phyloP scores from a whole-genome alignment of 2,113 vertebrate species.

The Spea multiplicata region DNA sequence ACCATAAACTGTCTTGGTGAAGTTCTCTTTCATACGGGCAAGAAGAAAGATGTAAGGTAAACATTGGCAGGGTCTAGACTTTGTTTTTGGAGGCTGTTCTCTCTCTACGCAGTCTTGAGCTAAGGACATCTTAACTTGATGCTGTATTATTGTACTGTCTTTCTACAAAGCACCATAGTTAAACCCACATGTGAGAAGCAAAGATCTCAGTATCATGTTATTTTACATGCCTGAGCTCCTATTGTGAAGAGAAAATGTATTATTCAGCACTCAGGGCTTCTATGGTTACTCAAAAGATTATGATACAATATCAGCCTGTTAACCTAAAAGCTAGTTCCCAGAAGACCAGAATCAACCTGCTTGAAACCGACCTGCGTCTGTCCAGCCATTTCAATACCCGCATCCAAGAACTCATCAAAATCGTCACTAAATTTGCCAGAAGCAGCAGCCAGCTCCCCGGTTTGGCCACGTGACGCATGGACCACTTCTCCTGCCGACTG shows the following conservation, averaged over 20 bases:
- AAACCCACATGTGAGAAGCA: background rate
- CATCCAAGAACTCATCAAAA: constrained; percentile 97
- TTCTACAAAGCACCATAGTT: background rate
- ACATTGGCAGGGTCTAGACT: background rate
- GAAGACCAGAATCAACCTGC: too few species aligned
- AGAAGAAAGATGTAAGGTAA: background rate
- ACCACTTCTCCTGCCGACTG: constrained; percentile 97
- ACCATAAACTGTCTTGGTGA: background rate
- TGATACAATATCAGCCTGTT: background rate
- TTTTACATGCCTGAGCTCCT: background rate
- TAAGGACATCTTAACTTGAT: background rate
- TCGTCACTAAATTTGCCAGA: constrained; percentile 97
- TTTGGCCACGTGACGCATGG: constrained; percentile 89
- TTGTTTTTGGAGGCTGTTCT: background rate
- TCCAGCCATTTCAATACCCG: constrained; percentile 97
- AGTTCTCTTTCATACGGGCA: background rate
- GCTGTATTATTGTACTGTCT: too few species aligned
- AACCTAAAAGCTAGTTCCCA: background rate
- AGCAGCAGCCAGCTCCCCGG: constrained; percentile 87
- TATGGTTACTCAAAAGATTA: background rate
- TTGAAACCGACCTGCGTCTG: constrained; percentile 86
- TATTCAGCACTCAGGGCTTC: background rate
- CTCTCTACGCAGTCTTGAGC: background rate
- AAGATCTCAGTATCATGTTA: background rate
- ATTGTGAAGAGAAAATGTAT: constrained; percentile 1